Percentiles rank a stretch among this genome's conserved stretches.
phyloP scores from a whole-genome alignment of 2,888 invertebrate genomes.

The Stegophylla sp. region DNA sequence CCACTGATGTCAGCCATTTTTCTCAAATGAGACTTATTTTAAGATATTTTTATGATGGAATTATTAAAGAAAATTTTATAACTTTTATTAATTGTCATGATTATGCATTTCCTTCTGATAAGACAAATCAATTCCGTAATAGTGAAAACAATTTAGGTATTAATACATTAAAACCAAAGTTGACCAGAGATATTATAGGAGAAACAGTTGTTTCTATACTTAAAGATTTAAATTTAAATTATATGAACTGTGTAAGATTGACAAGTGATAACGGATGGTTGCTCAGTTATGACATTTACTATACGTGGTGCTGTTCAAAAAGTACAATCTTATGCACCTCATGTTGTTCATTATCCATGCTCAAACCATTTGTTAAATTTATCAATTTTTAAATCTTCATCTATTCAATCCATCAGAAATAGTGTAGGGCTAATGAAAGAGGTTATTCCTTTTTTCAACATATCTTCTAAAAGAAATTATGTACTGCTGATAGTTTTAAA shows the following conservation, averaged over 20 bases:
- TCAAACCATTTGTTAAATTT: conserved; percentile 60
- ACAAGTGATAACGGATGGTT: no score
- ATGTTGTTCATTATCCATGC: conserved; percentile 59
- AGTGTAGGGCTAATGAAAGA: not conserved
- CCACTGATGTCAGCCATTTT: conserved; percentile 62
- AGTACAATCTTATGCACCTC: conserved; percentile 37
- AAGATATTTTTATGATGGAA: conserved; percentile 24
- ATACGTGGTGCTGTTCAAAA: conserved; percentile 48
- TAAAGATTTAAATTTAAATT: conserved; percentile 14
- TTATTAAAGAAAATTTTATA: not conserved
- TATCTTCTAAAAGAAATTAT: no score
- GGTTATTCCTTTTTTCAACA: no score
- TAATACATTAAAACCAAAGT: not conserved
- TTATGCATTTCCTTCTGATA: not conserved
- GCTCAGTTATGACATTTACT: conserved; percentile 60
- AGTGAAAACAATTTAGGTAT: no score
- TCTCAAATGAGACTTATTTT: conserved; percentile 19
- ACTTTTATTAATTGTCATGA: conserved; percentile 6
- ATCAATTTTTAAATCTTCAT: no score
- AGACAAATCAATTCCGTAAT: no score
- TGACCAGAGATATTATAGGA: not conserved
- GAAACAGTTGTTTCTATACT: not conserved
- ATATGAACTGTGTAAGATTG: conserved; percentile 60
- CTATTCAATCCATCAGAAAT: conserved; percentile 38
- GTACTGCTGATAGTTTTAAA: no score